Evolutionary conservation across 2,113 vertebrate species (phyloP).

Genomic region (Platichthys stellatus): DNA sequence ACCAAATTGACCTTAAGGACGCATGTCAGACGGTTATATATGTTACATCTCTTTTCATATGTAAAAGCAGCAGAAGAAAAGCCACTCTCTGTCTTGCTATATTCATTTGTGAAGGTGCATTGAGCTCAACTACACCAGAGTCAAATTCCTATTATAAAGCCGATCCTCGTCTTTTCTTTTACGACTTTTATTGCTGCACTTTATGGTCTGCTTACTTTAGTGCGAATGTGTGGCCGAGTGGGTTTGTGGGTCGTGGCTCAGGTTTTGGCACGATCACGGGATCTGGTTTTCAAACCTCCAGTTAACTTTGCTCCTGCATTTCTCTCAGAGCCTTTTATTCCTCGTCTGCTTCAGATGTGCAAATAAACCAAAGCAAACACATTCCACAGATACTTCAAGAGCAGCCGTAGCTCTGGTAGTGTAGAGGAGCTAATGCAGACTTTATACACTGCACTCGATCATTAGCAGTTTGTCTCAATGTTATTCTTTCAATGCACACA

Average conservation of each 20-base stretch:
- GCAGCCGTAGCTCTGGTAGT: not conserved
- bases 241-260: not conserved
- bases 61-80: not conserved
- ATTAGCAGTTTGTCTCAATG: conserved; percentile 11
- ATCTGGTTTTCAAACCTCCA: not conserved
- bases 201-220: conserved; percentile 33
- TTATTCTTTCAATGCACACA: not conserved
- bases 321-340: not conserved
- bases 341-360: conserved; percentile 7
- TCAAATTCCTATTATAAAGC: too few species aligned
- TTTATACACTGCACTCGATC: conserved; percentile 11
- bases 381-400: not conserved
- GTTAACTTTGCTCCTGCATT: not conserved
- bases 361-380: conserved; percentile 12
- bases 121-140: too few species aligned
- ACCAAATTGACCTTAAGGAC: too few species aligned
- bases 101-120: not conserved
- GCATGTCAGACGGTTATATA: not conserved
- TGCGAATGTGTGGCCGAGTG: not conserved
- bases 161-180: too few species aligned
- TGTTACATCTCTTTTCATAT: not conserved
- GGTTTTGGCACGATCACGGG: not conserved
- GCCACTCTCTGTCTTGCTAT: conserved; percentile 5
- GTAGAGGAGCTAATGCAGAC: not conserved
- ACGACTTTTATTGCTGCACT: conserved; percentile 28